A percentile compares a stretch with the other conserved stretches of the same genome.
Conservation (phyloP, 2,113 vertebrate genomes). For the Clarias batrachus region DNA sequence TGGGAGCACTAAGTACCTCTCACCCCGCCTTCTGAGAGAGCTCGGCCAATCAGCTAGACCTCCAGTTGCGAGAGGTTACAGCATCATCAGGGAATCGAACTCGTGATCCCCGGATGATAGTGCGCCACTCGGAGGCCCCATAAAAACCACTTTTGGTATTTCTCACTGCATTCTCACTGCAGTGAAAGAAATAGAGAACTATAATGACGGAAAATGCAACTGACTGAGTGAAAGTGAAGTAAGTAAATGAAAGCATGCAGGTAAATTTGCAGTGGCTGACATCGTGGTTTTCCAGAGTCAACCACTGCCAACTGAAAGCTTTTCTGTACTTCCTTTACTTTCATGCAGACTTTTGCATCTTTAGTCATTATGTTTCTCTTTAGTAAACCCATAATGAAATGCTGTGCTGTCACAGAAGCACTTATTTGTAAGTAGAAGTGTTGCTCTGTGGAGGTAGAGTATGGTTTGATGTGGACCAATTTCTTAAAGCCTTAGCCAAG, state of each 20-base stretch:
- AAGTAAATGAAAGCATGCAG: no score
- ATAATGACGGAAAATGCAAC: no score
- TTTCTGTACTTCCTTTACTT: background rate
- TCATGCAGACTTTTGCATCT: background rate
- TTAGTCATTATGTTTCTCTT: constrained; percentile 13
- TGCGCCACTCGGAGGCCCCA: no score
- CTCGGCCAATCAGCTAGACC: no score
- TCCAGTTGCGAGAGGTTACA: no score
- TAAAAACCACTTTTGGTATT: background rate
- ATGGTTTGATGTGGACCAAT: constrained; percentile 31
- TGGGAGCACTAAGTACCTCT: no score
- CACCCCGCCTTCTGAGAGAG: no score
- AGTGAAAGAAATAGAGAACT: background rate
- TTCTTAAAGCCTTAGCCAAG: constrained; percentile 20
- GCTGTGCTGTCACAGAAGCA: constrained; percentile 1
- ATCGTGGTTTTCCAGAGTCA: constrained; percentile 18
- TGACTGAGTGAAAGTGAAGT: no score
- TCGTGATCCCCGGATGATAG: no score
- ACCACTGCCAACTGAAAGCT: background rate
- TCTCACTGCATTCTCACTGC: background rate
- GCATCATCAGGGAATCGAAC: no score
- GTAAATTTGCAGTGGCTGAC: no score
- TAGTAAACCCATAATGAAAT: background rate
- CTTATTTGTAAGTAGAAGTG: background rate
- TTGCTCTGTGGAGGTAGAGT: constrained; percentile 20